Conservation (phyloP, 1,140 invertebrate species). For the Tachypleus tridentatus region DNA sequence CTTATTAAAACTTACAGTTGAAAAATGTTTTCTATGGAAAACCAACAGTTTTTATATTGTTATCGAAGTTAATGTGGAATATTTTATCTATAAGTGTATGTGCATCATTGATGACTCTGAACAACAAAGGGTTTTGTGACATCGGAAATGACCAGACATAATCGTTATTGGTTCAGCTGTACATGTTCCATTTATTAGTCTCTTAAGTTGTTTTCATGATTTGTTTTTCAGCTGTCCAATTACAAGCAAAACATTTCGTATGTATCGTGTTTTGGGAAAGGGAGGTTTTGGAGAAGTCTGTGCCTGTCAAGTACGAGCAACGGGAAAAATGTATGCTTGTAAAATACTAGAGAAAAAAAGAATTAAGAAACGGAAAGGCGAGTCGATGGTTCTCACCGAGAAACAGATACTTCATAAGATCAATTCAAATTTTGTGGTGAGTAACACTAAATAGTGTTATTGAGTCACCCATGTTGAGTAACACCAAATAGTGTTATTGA, state of each 20-base stretch:
- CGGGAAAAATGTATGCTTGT: slow-evolving; percentile 99
- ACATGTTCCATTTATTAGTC: no score
- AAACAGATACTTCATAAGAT: slow-evolving; percentile 97
- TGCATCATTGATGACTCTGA: no score
- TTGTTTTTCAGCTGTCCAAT: slow-evolving; percentile 56
- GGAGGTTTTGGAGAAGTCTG: slow-evolving; percentile 98
- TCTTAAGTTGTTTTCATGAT: no score
- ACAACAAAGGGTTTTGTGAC: no score
- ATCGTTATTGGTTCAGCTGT: no score
- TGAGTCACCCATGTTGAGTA: neutral
- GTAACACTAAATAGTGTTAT: slow-evolving; percentile 19
- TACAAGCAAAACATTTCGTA: slow-evolving; percentile 96
- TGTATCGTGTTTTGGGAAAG: slow-evolving; percentile 96
- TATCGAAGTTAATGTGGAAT: no score
- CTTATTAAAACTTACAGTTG: no score
- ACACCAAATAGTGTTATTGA: no score
- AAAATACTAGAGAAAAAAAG: slow-evolving; percentile 98
- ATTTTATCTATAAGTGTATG: no score
- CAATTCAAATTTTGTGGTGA: slow-evolving; percentile 87
- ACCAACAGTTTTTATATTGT: no score
- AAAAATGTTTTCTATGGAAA: no score
- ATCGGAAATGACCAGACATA: no score
- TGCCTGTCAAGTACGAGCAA: slow-evolving; percentile 93
- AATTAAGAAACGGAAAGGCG: slow-evolving; percentile 95
- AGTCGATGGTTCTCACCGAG: slow-evolving; percentile 94